Percentiles rank a stretch among this genome's conserved stretches.
phyloP scores from a whole-genome alignment of 2,113 vertebrate species.

The Sarotherodon lohbergeri region DNA sequence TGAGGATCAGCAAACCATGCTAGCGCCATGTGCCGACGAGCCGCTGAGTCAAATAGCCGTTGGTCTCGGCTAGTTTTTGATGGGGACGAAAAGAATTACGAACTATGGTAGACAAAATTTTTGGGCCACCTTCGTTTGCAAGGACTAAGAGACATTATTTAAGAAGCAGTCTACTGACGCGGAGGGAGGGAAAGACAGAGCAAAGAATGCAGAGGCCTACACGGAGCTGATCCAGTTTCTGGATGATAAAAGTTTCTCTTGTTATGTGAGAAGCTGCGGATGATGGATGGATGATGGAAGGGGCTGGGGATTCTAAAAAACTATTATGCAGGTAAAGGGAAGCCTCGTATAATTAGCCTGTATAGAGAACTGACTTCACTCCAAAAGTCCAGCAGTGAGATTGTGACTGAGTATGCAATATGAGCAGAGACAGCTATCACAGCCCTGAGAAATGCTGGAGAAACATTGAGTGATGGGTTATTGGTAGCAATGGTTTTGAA shows the following conservation, averaged over 20 bases:
- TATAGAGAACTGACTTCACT: neutral
- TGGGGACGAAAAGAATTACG: neutral
- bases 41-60: neutral
- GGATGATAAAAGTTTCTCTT: neutral
- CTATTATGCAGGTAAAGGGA: neutral
- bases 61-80: neutral
- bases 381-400: neutral
- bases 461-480: neutral
- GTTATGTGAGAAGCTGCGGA: neutral
- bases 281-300: neutral
- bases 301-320: neutral
- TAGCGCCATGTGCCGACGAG: neutral
- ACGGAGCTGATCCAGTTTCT: neutral
- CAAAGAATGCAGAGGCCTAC: neutral
- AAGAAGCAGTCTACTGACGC: rapidly evolving
- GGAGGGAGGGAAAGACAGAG: neutral
- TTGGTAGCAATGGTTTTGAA: neutral
- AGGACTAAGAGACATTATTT: neutral
- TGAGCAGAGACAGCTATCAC: neutral
- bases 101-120: neutral
- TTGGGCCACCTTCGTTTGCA: neutral
- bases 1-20: neutral
- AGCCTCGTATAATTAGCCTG: too few species aligned
- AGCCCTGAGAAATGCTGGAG: neutral
- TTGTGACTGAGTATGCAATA: neutral